A percentile compares a stretch with the other conserved stretches of the same genome.
These are phyloP conservation scores for Cephus rjabovi DNA, from an alignment of 2,888 invertebrate species.

Conservation along the genomic window DNA sequence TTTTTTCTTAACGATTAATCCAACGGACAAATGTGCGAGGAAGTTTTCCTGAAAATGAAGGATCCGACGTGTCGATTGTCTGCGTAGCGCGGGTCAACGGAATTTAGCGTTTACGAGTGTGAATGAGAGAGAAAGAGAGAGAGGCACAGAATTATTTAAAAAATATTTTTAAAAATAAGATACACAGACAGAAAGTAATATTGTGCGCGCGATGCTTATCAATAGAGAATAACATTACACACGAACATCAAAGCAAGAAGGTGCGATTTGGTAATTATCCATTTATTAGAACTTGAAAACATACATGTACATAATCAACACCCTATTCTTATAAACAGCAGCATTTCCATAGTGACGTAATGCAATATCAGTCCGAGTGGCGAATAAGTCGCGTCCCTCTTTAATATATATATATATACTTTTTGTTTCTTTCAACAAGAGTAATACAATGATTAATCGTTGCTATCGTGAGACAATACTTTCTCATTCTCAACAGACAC, in stretches of 20 bases:
- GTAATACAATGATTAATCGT: conserved; percentile 5
- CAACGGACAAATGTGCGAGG: not conserved
- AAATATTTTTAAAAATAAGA: no score
- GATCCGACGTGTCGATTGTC: not conserved
- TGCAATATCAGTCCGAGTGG: not conserved
- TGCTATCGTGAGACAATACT: conserved; percentile 2
- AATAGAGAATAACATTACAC: conserved; percentile 35
- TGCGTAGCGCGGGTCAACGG: not conserved
- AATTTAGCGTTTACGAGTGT: not conserved
- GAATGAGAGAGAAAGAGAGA: not conserved
- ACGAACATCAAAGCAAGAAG: conserved; percentile 41
- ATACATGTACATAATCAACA: conserved; percentile 56
- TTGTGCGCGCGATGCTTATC: not conserved
- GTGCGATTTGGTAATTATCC: conserved; percentile 39
- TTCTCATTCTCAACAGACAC: conserved; percentile 2
- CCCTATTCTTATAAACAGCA: conserved; percentile 41
- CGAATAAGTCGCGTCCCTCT: not conserved
- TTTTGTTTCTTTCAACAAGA: not conserved
- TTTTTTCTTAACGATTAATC: not conserved
- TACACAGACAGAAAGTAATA: not conserved
- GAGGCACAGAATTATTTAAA: no score
- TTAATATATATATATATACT: not conserved
- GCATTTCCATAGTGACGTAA: conserved; percentile 45
- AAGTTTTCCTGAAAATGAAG: not conserved
- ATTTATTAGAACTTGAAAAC: conserved; percentile 56